These are phyloP conservation scores for Cepaea nemoralis DNA, from an alignment of 1,140 invertebrate genomes.

Conservation along the genomic window DNA sequence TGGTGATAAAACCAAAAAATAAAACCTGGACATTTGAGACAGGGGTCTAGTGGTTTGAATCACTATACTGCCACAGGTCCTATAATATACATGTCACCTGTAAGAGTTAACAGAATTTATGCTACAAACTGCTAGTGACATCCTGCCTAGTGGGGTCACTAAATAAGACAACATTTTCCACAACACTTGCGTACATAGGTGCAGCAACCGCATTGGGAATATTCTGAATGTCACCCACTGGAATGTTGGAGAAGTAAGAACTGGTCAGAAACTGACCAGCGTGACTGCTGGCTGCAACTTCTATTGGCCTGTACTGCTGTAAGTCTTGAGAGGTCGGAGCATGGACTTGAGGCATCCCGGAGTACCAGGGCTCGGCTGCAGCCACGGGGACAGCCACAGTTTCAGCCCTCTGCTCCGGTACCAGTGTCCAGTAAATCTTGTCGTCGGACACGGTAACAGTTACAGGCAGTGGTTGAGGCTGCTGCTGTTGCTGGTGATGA, in stretches of 20 bases:
- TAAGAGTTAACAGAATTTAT: too few species aligned
- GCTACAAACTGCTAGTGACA: neutral
- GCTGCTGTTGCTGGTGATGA: neutral
- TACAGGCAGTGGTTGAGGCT: slow-evolving; percentile 19
- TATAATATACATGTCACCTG: too few species aligned
- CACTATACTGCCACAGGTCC: too few species aligned
- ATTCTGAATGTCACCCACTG: slow-evolving; percentile 24
- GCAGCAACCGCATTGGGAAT: slow-evolving; percentile 14
- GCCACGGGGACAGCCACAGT: neutral
- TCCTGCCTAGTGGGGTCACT: neutral
- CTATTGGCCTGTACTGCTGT: slow-evolving; percentile 21
- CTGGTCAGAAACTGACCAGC: neutral
- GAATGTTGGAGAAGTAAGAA: slow-evolving; percentile 32
- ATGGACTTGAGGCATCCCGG: slow-evolving; percentile 38
- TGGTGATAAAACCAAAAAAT: too few species aligned
- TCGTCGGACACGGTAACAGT: slow-evolving; percentile 19
- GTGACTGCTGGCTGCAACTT: slow-evolving; percentile 9
- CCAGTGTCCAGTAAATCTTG: slow-evolving; percentile 24
- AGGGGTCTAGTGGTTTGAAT: too few species aligned
- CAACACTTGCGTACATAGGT: neutral
- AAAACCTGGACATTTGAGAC: too few species aligned
- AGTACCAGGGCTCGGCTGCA: slow-evolving; percentile 37
- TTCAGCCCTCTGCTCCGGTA: slow-evolving; percentile 16
- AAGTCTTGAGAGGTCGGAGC: slow-evolving; percentile 27
- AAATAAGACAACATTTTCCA: slow-evolving; percentile 28